phyloP scores from a whole-genome alignment of 2,113 vertebrate species.

The Chlamydotis undulata region DNA sequence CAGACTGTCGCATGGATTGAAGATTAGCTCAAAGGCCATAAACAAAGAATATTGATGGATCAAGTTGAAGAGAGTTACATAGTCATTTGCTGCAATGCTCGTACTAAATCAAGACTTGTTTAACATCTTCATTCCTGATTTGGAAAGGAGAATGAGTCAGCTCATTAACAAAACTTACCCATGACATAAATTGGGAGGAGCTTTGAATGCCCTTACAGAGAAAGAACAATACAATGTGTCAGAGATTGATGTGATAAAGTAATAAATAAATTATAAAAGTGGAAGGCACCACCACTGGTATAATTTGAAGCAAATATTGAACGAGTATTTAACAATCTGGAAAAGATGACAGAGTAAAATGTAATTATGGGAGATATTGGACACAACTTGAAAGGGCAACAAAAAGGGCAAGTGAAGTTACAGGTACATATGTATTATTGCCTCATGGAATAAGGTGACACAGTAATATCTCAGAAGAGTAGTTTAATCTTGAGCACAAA shows the following conservation, averaged over 20 bases:
- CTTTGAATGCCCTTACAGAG: background rate
- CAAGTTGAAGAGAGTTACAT: background rate
- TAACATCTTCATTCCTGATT: slow-evolving; percentile 14
- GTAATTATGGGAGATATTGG: background rate
- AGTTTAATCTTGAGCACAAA: background rate
- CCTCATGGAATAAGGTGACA: background rate
- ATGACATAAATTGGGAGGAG: background rate
- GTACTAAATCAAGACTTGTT: slow-evolving; percentile 20
- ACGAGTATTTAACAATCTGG: background rate
- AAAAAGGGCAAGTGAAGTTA: background rate
- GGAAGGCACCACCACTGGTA: background rate
- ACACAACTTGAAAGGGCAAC: background rate
- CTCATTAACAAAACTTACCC: background rate
- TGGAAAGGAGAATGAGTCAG: background rate
- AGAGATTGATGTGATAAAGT: background rate
- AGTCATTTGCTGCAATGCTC: background rate
- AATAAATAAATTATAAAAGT: slow-evolving; percentile 13
- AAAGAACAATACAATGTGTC: background rate
- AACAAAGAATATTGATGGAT: slow-evolving; percentile 36
- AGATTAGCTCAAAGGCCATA: slow-evolving; percentile 46
- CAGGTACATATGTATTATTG: background rate
- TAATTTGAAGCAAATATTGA: slow-evolving; percentile 15
- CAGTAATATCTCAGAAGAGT: background rate
- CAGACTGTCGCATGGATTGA: background rate
- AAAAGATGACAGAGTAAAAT: slow-evolving; percentile 28